Base-by-base conservation (phyloP, 2,797 vertebrate genomes). In the Acipenser transmontanus region DNA sequence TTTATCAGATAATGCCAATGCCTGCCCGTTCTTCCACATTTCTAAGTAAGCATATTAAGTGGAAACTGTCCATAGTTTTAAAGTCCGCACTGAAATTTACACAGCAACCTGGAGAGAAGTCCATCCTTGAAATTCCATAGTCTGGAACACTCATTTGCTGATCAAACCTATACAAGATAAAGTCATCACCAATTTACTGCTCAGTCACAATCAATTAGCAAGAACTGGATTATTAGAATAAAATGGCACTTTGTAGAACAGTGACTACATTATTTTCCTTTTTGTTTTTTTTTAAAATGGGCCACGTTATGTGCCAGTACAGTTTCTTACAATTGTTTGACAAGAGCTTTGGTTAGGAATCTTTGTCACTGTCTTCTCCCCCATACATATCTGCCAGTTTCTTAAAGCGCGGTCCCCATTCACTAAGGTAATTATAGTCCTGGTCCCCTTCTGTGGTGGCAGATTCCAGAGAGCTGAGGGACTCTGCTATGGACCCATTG, bases 351-450 rank as follows among this genome's bases (percentile, higher is more conserved):
- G 47, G 84, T 93, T 93, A 97, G 73, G 93, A 95, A 82, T 95
- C 93, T 77, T 85, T 89, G 85, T 95, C 94, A 70, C 93, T 93
- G 84, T 95, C 94, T 70, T 88, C 91, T 6, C 90, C 82, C 0
- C 95, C 94, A 47, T 97, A 98, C 95, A 98, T 90, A 79, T 97
- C 95, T 1, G 95, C 94, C 60, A 98, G 90, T 84, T 95, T 98
- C 86, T 94, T 95, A 82, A 98, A 98, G 0, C 95, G 87, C 0
- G 95, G 95, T 0, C 95, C 95, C 93, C 95, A 95, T 79, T 98
- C 95, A 77, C 93, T 95, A 76, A 98, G 91, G 84, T 97, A 96
- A 84, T 96, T 92, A 7, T 98, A 98, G 91, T 97, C 94, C 73
- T 96, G 95, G 73, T 96, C 93, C 13, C 89, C 92, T 0, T 96